Base-by-base conservation (phyloP, 2,797 vertebrate species). In the Eupleurogrammus muticus region DNA sequence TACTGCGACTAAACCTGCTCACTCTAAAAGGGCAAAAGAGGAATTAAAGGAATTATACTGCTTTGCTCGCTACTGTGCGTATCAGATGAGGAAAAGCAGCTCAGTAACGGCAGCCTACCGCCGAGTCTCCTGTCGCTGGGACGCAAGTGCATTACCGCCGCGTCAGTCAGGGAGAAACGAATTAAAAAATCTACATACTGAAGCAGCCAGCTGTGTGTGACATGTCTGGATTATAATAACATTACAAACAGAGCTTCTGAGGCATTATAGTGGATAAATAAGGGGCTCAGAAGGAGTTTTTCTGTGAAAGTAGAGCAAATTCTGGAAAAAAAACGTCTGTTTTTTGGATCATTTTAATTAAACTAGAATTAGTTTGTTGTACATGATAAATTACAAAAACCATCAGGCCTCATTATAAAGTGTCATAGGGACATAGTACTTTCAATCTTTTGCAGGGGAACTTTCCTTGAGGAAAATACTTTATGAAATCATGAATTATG, bases 131-230 rank as follows among this genome's bases (percentile, higher is more conserved):
- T 34, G 35, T 54, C 24, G 28, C 28, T 28, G 3, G 6, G 28
- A 28, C 6, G 28, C 6, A 28, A 28, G 28, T 6, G 6, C 28
- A 28, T 28, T 28, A 28, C 28, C 6, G 28, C 6, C 28, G 6
- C 28, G 6, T 3, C 28, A 6, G 3, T 28, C n/a, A 77, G 49
- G 38, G 20, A 61, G n/a, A 59, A 68, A 47, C 9, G 44, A 55
- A 63, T 76, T 23, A 66, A 79, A 10, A 71, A 69, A 84, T 75
- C 47, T 70, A n/a, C 66, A 81, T 32, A 58, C 75, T 72, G 71
- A 74, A 77, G 72, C 50, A 67, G 66, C 44, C 35, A 66, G 20
- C 62, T 48, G 12, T 8, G 4, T n/a, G 17, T 53, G 63, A 73
- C 59, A 54, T 42, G 17, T 77, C 14, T 34, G 52, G 66, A 70